phyloP scores from a whole-genome alignment of 2,888 invertebrate species.

The Orchestes rusci region DNA sequence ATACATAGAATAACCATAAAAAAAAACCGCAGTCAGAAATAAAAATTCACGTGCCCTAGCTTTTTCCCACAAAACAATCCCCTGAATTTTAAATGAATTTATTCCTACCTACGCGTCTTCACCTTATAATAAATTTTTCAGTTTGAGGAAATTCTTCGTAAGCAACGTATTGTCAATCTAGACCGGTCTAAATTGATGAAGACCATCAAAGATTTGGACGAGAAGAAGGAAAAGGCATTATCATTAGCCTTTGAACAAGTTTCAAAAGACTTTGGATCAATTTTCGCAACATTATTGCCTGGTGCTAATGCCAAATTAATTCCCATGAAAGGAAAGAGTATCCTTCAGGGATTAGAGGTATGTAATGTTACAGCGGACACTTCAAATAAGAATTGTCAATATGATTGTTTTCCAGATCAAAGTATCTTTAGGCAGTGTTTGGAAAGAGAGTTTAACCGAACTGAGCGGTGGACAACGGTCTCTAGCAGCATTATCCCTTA shows the following conservation, averaged over 20 bases:
- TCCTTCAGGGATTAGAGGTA: slow-evolving; percentile 84
- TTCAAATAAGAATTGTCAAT: background rate
- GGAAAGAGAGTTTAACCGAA: slow-evolving; percentile 95
- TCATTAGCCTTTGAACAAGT: slow-evolving; percentile 79
- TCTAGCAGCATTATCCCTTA: slow-evolving; percentile 90
- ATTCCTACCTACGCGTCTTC: too few relatives aligned
- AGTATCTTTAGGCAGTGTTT: slow-evolving; percentile 86
- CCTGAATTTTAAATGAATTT: too few relatives aligned
- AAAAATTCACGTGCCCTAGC: too few relatives aligned
- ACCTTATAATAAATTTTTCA: too few relatives aligned
- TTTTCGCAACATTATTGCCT: slow-evolving; percentile 85
- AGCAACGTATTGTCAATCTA: slow-evolving; percentile 59
- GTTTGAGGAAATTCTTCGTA: slow-evolving; percentile 57
- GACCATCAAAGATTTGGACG: slow-evolving; percentile 83
- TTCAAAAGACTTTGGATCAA: slow-evolving; percentile 88
- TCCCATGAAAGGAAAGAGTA: slow-evolving; percentile 64
- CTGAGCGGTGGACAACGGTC: slow-evolving; percentile 96
- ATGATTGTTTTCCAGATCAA: slow-evolving; percentile 49
- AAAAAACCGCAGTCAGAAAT: too few relatives aligned
- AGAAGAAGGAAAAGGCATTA: slow-evolving; percentile 80
- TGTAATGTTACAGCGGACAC: background rate
- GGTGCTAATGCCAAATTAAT: slow-evolving; percentile 83
- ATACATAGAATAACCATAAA: too few relatives aligned
- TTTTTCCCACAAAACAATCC: too few relatives aligned
- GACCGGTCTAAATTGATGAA: slow-evolving; percentile 67